Base-by-base conservation (phyloP, 1,140 invertebrate species). In the Drosophila baimaii region DNA sequence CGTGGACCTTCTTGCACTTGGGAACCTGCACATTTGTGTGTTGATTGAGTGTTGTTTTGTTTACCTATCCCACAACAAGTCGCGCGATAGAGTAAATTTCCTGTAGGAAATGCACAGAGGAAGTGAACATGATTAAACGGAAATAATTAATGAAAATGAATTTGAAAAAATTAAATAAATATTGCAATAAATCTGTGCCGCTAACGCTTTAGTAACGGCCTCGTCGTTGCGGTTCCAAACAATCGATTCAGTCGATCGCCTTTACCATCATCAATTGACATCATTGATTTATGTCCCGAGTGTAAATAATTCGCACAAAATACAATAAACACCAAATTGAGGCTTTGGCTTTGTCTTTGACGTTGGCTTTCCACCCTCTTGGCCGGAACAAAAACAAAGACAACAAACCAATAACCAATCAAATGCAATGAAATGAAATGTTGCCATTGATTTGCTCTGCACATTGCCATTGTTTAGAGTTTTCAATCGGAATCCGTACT, bases 281-380 rank as follows among this genome's bases (percentile, higher is more conserved):
- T 72, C 68, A 79, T 77, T 86, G 83, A 79, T 79, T 77, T 88
- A 77, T 88, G 43, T 54, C 47, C 51, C 31, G 56, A 80, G 85
- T 89, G 77, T 84, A 74, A 84, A 89, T 80, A 88, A 88, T 89
- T 77, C 66, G 73, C 74, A 77, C 69, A 76, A 66, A 76, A 66
- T 58, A 81, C 74, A 76, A 66, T 77, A 54, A 54, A 77, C 39
- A 57, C 73, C 70, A 58, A 73, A 85, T 66, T 79, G 79, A 76
- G 74, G 82, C 56, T 43, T 51, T 27, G 73, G 81, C 64, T 46
- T 54, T 33, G 72, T 72, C 62, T 43, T 54, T 46, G 70, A 76
- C 62, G 37, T 54, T 47, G 74, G 79, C 64, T 43, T 62, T 39
- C 69, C 56, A 31, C 69, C 68, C 72, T 49, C 47, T 37, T 12